Evolutionary conservation across 2,888 invertebrate genomes (phyloP).

Genomic region (Phoenoteleia sp.): DNA sequence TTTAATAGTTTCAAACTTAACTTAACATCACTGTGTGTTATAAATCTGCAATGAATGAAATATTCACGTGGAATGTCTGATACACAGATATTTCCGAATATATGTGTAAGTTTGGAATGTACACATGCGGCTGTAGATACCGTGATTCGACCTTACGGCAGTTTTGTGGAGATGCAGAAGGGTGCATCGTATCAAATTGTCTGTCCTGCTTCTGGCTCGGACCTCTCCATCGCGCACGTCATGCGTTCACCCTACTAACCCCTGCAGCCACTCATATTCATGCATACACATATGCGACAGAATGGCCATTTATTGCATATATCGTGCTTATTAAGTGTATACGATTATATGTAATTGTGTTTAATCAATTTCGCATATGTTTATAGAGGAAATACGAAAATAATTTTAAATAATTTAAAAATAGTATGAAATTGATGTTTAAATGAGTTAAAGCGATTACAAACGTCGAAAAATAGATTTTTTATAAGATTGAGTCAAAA

Average conservation of each 20-base stretch:
- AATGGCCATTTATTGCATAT: conserved; percentile 76
- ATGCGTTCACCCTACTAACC: conserved; percentile 74
- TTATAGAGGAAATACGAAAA: neutral
- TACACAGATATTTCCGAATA: conserved; percentile 32
- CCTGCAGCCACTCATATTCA: conserved; percentile 69
- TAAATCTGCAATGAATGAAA: conserved; percentile 52
- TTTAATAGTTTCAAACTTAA: too few relatives aligned
- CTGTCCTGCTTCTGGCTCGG: neutral
- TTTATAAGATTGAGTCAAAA: too few relatives aligned
- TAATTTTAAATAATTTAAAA: too few relatives aligned
- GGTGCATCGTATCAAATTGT: conserved; percentile 36
- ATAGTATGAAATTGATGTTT: too few relatives aligned
- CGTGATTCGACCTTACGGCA: conserved; percentile 60
- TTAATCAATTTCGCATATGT: conserved; percentile 26
- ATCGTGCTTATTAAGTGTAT: conserved; percentile 62
- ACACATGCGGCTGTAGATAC: conserved; percentile 36
- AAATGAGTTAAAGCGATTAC: too few relatives aligned
- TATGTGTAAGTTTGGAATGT: conserved; percentile 29
- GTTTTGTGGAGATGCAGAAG: conserved; percentile 63
- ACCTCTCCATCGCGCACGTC: conserved; percentile 14
- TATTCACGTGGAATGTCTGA: conserved; percentile 45
- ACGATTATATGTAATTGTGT: conserved; percentile 56
- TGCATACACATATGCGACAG: conserved; percentile 69
- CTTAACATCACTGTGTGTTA: too few relatives aligned
- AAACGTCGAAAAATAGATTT: too few relatives aligned